Conservation (phyloP, 2,113 vertebrate species). For the Montifringilla adamsi region DNA sequence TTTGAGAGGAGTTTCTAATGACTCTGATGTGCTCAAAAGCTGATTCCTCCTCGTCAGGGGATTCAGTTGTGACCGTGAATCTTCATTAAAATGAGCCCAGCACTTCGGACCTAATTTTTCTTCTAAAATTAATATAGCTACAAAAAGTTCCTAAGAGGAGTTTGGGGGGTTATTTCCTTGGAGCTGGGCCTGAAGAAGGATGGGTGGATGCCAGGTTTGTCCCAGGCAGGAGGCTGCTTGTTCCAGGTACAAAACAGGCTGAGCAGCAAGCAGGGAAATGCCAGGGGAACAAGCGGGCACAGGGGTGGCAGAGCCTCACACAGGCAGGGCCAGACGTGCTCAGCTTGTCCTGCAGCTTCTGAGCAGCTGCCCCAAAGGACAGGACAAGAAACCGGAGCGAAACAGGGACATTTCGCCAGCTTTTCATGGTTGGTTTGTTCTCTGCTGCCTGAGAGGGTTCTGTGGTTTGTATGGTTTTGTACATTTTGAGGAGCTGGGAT, state of each 20-base stretch:
- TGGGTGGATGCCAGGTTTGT: not conserved
- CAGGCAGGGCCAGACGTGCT: not conserved
- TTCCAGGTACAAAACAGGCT: not conserved
- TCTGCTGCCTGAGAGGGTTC: not conserved
- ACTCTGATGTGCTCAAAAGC: constrained; percentile 40
- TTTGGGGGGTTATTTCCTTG: not conserved
- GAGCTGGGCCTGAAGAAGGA: not conserved
- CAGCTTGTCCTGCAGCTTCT: not conserved
- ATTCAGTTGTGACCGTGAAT: not conserved
- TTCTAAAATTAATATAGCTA: constrained; percentile 52
- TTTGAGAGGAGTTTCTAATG: constrained; percentile 38
- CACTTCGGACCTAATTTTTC: constrained; percentile 22
- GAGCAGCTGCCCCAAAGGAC: not conserved
- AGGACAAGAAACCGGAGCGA: not conserved
- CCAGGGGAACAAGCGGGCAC: not conserved
- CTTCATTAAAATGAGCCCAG: constrained; percentile 39
- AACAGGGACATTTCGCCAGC: not conserved
- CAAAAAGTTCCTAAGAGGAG: constrained; percentile 7
- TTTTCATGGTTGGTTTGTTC: not conserved
- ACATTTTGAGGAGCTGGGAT: not conserved
- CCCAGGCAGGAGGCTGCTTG: not conserved
- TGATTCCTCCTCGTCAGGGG: not conserved
- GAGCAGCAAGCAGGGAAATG: not conserved
- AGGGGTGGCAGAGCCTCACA: not conserved
- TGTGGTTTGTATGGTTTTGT: not conserved